Base-by-base conservation (phyloP, 1,140 invertebrate species). In the Oedothorax gibbosus region DNA sequence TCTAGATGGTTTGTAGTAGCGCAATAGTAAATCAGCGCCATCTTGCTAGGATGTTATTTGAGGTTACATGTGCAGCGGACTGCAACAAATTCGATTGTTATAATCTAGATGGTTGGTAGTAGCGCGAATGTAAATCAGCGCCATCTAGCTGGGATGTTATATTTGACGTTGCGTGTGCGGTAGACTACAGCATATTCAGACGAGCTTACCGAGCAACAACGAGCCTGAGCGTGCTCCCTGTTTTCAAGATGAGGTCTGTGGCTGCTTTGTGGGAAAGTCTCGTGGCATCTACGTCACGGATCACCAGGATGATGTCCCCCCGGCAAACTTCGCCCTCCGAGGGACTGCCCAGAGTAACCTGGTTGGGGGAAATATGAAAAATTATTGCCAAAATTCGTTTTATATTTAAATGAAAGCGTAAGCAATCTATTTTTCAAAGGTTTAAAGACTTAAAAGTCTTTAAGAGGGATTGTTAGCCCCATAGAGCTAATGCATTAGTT, bases 241-340 rank as follows among this genome's bases (percentile, higher is more conserved):
- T 73, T 65, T 84, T 95, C 90, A 94, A 94, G 90, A 98, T 97
- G 79, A 97, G 91, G 89, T 95, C 95, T 90, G 96, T 95, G 54
- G 96, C 97, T 91, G 97, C 95, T 90, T 96, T 94, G 89, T 98
- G 97, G 88, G 95, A 93, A 87, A 98, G 91, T 89, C 95, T 94
- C 81, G 94, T 92, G 73, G 94, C 93, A 90, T 97, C 96, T 90
- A 95, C 95, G 87, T 95, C 95, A 89, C 95, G 94, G 87, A 98
- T 95, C 91, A 95, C 95, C 84, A 94, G 93, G 87, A 98, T 95
- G 88, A 97, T 93, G 91, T 98, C 97, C 87, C 97, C 97, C 85
- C 95, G 93, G 80, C 95, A 92, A 66, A 98, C 93, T 86, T 94
- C 93, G 57, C 94, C 94, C 87, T 96, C 95, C 69, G 96, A 94